These are phyloP conservation scores for Agelas oroides DNA, from an alignment of 37 sponge, comb jelly and placozoan genomes.

Conservation along the genomic window DNA sequence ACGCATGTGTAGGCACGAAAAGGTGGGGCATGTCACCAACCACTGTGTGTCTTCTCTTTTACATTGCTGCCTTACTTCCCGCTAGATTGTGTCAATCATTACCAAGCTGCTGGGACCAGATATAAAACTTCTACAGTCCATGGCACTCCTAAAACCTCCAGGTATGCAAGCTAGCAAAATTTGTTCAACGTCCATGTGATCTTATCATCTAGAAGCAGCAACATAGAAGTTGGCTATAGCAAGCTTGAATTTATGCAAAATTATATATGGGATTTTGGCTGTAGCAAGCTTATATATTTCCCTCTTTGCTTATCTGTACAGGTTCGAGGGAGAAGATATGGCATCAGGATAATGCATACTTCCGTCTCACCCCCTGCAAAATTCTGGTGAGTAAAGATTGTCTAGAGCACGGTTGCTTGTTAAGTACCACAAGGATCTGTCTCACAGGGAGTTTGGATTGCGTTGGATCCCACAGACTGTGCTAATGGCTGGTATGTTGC, in stretches of 20 bases:
- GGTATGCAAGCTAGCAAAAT: neutral
- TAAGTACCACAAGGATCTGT: neutral
- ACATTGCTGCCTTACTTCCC: neutral
- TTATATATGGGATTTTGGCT: no score
- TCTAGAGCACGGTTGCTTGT: no score
- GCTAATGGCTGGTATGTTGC: slow-evolving; percentile 66
- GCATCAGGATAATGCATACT: slow-evolving; percentile 84
- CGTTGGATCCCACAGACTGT: slow-evolving; percentile 53
- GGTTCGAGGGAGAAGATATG: slow-evolving; percentile 67
- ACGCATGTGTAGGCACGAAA: slow-evolving; percentile 45
- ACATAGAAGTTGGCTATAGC: no score
- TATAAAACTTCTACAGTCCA: slow-evolving; percentile 71
- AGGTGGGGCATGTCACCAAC: no score
- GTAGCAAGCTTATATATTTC: no score
- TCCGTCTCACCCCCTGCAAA: slow-evolving; percentile 60
- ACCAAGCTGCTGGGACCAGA: slow-evolving; percentile 38
- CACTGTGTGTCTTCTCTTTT: no score
- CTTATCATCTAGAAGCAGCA: no score
- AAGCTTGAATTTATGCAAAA: no score
- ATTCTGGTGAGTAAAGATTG: slow-evolving; percentile 41
- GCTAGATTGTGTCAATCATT: slow-evolving; percentile 26
- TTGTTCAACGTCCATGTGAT: neutral
- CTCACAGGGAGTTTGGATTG: slow-evolving; percentile 70
- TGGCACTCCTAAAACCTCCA: slow-evolving; percentile 77
- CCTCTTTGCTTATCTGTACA: neutral